Conservation (phyloP, 2,888 invertebrate species). For the Galeruca laticollis region DNA sequence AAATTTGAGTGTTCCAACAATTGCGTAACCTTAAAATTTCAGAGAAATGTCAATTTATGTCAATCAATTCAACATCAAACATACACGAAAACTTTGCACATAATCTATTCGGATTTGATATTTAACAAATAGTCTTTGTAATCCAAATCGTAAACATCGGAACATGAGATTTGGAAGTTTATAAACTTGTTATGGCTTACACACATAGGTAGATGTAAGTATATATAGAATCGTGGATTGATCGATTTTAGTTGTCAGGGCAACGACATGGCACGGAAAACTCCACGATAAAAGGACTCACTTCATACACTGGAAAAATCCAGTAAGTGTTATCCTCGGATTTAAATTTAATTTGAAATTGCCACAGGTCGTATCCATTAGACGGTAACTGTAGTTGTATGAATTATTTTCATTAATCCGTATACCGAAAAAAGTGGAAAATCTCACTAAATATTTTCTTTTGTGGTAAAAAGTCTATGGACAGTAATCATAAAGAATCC, state of each 20-base stretch:
- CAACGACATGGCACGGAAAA: conserved; percentile 37
- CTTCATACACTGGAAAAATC: conserved; percentile 9
- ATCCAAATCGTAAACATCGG: conserved; percentile 10
- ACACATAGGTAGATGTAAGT: conserved; percentile 15
- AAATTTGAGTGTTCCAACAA: too few relatives aligned
- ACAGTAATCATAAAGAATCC: too few relatives aligned
- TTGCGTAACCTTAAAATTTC: too few relatives aligned
- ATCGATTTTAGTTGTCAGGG: conserved; percentile 40
- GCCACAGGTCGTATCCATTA: neutral
- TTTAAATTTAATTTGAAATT: neutral
- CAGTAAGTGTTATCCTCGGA: neutral
- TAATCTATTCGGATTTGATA: neutral
- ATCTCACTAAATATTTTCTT: too few relatives aligned
- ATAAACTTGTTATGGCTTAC: conserved; percentile 1
- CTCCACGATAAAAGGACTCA: neutral
- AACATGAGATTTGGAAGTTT: conserved; percentile 15
- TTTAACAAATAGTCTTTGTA: neutral
- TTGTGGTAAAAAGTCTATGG: too few relatives aligned
- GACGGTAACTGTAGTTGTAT: neutral
- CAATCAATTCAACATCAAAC: too few relatives aligned
- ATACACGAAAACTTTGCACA: neutral
- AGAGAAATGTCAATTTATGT: too few relatives aligned
- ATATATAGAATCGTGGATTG: conserved; percentile 27
- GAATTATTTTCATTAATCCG: neutral
- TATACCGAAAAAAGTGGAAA: too few relatives aligned